Percentiles rank a stretch among this genome's conserved stretches.
phyloP scores from a whole-genome alignment of 2,797 vertebrate species.

The Chelonia mydas region DNA sequence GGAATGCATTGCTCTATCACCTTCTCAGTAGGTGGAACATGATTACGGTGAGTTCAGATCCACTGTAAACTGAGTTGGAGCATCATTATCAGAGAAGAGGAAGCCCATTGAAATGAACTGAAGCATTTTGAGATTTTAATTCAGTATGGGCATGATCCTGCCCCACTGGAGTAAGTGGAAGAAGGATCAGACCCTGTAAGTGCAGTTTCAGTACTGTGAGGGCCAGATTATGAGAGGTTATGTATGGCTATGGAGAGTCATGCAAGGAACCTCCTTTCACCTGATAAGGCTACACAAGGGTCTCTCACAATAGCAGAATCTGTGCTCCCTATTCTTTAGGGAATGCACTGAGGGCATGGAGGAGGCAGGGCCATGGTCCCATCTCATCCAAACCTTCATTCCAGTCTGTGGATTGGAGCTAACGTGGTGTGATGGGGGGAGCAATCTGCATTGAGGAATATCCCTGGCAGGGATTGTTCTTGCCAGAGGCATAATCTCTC shows the following conservation, averaged over 20 bases:
- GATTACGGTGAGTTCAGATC: neutral
- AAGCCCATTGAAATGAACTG: neutral
- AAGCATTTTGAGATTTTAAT: neutral
- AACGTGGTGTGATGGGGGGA: neutral
- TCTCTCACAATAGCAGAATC: neutral
- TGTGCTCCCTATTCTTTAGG: neutral
- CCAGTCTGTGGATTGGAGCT: fast-evolving
- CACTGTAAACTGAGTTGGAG: neutral
- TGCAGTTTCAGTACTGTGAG: neutral
- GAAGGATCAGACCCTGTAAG: neutral
- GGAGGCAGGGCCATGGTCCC: neutral
- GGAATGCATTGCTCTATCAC: too few relatives aligned
- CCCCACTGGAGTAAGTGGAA: neutral
- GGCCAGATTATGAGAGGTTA: neutral
- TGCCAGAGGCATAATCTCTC: neutral
- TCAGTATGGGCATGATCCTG: neutral
- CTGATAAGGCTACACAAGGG: neutral
- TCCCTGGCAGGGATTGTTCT: neutral
- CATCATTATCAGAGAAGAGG: neutral
- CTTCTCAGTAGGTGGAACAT: too few relatives aligned
- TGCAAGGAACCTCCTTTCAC: neutral
- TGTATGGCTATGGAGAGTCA: neutral
- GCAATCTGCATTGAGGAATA: neutral
- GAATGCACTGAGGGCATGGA: too few relatives aligned
- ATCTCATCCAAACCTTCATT: neutral